These are phyloP conservation scores for Prinia subflava DNA, from an alignment of 2,113 vertebrate genomes.

Conservation along the genomic window DNA sequence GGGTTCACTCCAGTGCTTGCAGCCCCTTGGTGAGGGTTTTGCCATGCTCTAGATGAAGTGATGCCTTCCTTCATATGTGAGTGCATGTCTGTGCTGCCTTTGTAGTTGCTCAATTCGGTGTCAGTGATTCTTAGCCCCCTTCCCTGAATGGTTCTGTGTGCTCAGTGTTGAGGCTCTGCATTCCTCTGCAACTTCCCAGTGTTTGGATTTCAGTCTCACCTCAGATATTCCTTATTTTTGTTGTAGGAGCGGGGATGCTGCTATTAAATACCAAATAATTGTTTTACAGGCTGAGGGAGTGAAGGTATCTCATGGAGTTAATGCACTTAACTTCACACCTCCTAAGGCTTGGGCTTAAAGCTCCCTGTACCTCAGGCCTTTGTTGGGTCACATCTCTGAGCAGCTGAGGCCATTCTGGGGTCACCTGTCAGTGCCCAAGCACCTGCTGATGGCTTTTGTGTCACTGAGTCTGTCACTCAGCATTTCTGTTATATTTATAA, in stretches of 20 bases:
- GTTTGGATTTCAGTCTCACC: background rate
- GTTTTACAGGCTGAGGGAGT: slow-evolving; percentile 27
- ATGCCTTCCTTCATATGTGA: background rate
- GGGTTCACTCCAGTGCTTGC: background rate
- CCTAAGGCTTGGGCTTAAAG: background rate
- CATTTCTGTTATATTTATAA: background rate
- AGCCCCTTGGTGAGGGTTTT: background rate
- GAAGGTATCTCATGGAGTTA: slow-evolving; percentile 22
- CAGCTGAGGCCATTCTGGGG: background rate
- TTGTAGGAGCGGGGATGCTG: background rate
- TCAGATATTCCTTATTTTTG: slow-evolving; percentile 3
- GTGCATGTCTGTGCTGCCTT: background rate
- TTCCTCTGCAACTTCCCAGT: background rate
- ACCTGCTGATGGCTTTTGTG: background rate
- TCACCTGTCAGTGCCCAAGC: background rate
- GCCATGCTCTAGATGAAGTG: background rate
- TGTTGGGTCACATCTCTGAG: background rate
- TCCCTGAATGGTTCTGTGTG: background rate
- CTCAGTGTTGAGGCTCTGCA: background rate
- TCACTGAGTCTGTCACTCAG: background rate
- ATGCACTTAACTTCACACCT: slow-evolving; percentile 11
- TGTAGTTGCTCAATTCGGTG: background rate
- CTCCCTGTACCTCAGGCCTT: background rate
- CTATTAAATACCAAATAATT: slow-evolving; percentile 36
- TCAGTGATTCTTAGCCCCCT: background rate